Conservation (phyloP, 2,888 invertebrate species). For the Halictus quadricinctus region DNA sequence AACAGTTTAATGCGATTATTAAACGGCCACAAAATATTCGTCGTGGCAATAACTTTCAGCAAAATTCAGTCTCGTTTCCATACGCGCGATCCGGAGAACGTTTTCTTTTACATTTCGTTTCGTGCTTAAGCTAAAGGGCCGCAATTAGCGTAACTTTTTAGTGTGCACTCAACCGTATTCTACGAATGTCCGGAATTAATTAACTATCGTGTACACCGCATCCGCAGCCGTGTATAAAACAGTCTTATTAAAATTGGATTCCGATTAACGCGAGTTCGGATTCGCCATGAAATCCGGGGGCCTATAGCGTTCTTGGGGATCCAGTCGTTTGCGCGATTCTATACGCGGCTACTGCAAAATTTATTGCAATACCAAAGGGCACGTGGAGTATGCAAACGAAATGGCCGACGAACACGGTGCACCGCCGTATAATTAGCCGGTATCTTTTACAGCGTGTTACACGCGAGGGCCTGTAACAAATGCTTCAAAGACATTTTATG, state of each 20-base stretch:
- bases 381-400: constrained; percentile 57
- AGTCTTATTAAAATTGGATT: constrained; percentile 41
- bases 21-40: neutral
- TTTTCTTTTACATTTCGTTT: neutral
- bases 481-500: constrained; percentile 36
- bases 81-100: neutral
- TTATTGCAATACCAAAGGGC: constrained; percentile 55
- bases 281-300: neutral
- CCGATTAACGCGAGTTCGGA: constrained; percentile 18
- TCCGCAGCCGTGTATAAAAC: neutral
- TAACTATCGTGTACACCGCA: neutral
- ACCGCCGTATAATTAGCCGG: constrained; percentile 50
- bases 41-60: neutral
- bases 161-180: neutral
- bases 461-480: constrained; percentile 47
- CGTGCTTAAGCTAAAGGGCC: neutral
- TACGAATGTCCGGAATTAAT: constrained; percentile 14
- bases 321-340: constrained; percentile 20
- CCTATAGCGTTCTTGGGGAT: constrained; percentile 13
- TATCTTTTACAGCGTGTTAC: constrained; percentile 57
- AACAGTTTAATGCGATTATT: neutral
- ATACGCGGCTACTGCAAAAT: constrained; percentile 38
- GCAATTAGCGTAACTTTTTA: neutral
- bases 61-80: neutral
- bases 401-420: constrained; percentile 54